A percentile compares a stretch with the other conserved stretches of the same genome.
Evolutionary conservation across 1,140 invertebrate genomes (phyloP).

Genomic region (Cryptotermes secundus): DNA sequence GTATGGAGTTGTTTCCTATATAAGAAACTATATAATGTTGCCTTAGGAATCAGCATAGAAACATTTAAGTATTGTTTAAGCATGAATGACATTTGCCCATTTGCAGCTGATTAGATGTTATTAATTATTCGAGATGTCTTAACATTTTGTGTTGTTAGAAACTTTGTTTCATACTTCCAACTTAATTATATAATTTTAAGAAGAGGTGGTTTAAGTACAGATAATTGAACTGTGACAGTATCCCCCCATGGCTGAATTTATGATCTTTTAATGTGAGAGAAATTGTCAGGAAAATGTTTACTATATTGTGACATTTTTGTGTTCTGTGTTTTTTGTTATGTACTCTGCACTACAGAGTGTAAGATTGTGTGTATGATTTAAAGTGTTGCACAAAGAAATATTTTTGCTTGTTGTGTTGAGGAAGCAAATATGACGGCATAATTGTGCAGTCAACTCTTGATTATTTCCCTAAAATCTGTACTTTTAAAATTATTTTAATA

Average conservation of each 20-base stretch:
- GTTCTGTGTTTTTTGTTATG: background rate
- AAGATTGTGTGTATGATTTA: background rate
- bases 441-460: background rate
- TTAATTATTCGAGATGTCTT: background rate
- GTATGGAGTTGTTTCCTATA: background rate
- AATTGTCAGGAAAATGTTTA: background rate
- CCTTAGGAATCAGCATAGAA: background rate
- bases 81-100: background rate
- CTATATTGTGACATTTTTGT: background rate
- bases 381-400: background rate
- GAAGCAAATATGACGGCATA: background rate
- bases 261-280: too few relatives aligned
- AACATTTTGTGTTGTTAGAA: background rate
- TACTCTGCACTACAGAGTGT: background rate
- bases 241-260: too few relatives aligned
- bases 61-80: background rate
- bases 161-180: too few relatives aligned
- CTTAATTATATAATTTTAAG: too few relatives aligned
- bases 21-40: background rate
- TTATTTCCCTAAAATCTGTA: background rate
- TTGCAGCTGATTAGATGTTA: background rate
- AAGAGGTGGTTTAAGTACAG: too few relatives aligned
- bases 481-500: background rate
- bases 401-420: background rate
- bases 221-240: too few relatives aligned